These are phyloP conservation scores for Mus spretus DNA, from an alignment of 2,797 vertebrate genomes.

Conservation along the genomic window DNA sequence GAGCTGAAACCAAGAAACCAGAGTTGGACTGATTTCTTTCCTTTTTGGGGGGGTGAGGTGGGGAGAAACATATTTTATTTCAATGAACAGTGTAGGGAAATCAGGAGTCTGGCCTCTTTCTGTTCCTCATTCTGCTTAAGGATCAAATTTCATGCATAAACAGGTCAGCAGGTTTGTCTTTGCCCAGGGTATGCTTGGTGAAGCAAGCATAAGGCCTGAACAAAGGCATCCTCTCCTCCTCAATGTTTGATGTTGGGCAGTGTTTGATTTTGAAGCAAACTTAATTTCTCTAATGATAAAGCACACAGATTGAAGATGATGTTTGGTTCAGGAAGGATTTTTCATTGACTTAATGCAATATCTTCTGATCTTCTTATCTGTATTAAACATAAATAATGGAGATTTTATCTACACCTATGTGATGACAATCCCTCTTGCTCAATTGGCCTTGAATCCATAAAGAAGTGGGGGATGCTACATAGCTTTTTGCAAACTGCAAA, in stretches of 20 bases:
- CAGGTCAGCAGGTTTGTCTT: not conserved
- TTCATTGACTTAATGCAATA: not conserved
- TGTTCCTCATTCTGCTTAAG: not conserved
- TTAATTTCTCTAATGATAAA: not conserved
- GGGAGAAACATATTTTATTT: no score
- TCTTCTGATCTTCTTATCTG: not conserved
- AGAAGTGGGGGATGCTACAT: not conserved
- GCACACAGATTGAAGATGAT: not conserved
- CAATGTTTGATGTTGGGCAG: not conserved
- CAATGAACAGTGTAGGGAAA: not conserved
- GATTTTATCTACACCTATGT: constrained; percentile 10
- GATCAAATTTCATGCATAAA: not conserved
- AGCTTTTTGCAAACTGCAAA: not conserved
- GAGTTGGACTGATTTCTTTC: not conserved
- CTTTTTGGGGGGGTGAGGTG: no score
- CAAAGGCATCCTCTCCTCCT: not conserved
- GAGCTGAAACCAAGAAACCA: not conserved
- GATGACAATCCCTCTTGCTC: constrained; percentile 1
- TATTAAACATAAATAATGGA: not conserved
- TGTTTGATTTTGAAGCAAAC: constrained; percentile 3
- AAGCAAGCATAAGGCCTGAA: not conserved
- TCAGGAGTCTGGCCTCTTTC: not conserved
- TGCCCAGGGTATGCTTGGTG: not conserved
- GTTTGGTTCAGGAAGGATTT: not conserved
- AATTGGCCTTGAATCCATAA: not conserved